phyloP scores from a whole-genome alignment of 2,888 invertebrate species.

The Diachrysia chrysitis region DNA sequence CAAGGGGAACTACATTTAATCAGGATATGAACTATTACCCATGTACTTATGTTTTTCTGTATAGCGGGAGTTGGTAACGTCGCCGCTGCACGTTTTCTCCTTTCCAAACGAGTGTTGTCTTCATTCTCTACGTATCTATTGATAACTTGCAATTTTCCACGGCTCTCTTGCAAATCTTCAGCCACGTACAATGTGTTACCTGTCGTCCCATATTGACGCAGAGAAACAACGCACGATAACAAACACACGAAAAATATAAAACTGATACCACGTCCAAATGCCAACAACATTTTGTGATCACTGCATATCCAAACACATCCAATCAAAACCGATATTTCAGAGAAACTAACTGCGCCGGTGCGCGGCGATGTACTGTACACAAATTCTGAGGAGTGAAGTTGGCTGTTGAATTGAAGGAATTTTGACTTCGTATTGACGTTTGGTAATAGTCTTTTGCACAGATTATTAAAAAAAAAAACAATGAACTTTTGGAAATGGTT shows the following conservation, averaged over 20 bases:
- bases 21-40: conserved; percentile 82
- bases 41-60: conserved; percentile 84
- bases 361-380: conserved; percentile 7
- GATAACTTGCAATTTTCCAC: conserved; percentile 74
- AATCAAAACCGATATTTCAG: conserved; percentile 68
- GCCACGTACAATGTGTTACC: conserved; percentile 80
- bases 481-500: too few relatives aligned
- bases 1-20: conserved; percentile 72
- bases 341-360: conserved; percentile 63
- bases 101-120: conserved; percentile 66
- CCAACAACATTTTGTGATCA: conserved; percentile 86
- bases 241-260: conserved; percentile 73
- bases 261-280: conserved; percentile 75
- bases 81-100: conserved; percentile 81
- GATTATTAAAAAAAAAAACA: not conserved
- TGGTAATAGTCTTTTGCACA: not conserved
- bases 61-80: conserved; percentile 70
- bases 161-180: conserved; percentile 62
- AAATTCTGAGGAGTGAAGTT: conserved; percentile 36
- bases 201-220: conserved; percentile 72
- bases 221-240: conserved; percentile 70
- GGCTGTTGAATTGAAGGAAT: conserved; percentile 16
- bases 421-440: conserved; percentile 13
- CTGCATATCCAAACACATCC: conserved; percentile 78
- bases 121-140: conserved; percentile 68